Evolutionary conservation across 1,140 invertebrate genomes (phyloP).

Genomic region (Branchinecta lindahli): DNA sequence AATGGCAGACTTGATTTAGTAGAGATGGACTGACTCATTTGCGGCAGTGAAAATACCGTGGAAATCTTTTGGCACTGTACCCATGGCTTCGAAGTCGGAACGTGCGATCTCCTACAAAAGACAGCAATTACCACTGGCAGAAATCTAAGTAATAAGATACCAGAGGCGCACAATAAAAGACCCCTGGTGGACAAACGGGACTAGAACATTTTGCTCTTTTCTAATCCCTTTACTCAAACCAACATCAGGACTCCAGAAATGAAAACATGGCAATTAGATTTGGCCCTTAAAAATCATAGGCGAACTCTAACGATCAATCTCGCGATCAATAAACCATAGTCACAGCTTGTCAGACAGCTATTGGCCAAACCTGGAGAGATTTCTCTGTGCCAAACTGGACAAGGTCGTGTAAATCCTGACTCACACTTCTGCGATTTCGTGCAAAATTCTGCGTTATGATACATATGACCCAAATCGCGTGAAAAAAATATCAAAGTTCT

Average conservation of each 20-base stretch:
- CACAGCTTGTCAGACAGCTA: too few species aligned
- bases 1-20: conserved; percentile 10
- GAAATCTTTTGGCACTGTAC: conserved; percentile 25
- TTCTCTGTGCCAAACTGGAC: too few species aligned
- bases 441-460: too few species aligned
- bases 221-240: background rate
- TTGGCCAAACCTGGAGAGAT: too few species aligned
- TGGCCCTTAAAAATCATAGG: too few species aligned
- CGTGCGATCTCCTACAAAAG: conserved; percentile 17
- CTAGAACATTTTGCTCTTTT: background rate
- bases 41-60: conserved; percentile 25
- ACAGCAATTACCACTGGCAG: background rate
- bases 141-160: background rate
- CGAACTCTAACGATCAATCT: too few species aligned
- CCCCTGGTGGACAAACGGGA: background rate
- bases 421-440: too few species aligned
- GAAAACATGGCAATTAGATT: background rate
- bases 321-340: too few species aligned
- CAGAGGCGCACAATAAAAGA: background rate
- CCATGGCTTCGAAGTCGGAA: conserved; percentile 25
- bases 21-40: conserved; percentile 15
- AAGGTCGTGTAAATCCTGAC: too few species aligned
- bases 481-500: too few species aligned
- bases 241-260: background rate
- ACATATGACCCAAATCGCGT: too few species aligned